Evolutionary conservation across 2,113 vertebrate species (phyloP).

Genomic region (Ptychochromis oligacanthus): DNA sequence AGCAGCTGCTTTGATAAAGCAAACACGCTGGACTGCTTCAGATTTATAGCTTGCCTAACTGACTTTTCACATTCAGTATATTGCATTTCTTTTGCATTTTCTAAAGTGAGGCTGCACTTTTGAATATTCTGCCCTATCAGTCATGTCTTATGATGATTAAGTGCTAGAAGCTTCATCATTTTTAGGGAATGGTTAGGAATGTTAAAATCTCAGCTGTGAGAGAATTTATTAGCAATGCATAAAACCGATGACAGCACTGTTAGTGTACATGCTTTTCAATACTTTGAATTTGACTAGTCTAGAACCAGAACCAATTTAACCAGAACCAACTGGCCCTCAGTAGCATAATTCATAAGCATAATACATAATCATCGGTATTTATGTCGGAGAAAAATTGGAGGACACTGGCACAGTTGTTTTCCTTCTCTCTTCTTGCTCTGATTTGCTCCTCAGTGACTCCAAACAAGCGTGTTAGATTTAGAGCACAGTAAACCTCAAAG

Average conservation of each 20-base stretch:
- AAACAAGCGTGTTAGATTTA: not conserved
- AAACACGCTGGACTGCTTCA: not conserved
- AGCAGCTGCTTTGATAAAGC: too few relatives aligned
- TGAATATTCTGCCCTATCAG: not conserved
- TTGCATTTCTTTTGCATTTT: not conserved
- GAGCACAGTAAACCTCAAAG: slow-evolving; percentile 9
- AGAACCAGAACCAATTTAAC: not conserved
- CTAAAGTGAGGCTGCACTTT: not conserved
- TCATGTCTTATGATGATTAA: not conserved
- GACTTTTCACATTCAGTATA: not conserved
- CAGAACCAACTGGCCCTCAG: too few relatives aligned
- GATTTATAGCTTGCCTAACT: not conserved
- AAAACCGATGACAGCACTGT: not conserved
- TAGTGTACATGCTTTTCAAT: not conserved
- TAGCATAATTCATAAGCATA: not conserved
- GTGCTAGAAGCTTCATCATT: not conserved
- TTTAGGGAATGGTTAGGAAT: not conserved
- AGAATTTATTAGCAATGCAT: not conserved
- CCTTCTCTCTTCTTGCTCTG: not conserved
- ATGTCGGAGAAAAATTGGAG: not conserved
- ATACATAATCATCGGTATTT: not conserved
- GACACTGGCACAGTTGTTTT: not conserved
- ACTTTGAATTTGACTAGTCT: not conserved
- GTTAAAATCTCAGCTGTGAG: not conserved
- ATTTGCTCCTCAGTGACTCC: not conserved